Base-by-base conservation (phyloP, 1,140 invertebrate genomes). In the Pseudomyrmex cubaensis region DNA sequence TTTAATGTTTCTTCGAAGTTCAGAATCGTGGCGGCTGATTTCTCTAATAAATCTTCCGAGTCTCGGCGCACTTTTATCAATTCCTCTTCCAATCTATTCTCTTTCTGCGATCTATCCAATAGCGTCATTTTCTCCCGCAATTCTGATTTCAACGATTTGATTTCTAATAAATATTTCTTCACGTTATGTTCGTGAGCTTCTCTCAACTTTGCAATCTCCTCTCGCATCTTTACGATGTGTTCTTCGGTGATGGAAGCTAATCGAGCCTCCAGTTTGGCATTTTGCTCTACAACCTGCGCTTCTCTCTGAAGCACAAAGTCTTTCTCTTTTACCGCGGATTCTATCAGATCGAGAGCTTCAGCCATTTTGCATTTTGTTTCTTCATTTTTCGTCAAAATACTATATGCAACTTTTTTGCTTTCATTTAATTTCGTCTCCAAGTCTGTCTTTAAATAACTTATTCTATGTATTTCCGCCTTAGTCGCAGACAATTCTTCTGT, bases 341-440 rank as follows among this genome's bases (percentile, higher is more conserved):
- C 95, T 54, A 95, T 93, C 0, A 96, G 82, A 20, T 91, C 90
- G 20, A 96, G 87, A 7, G 95, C 94, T 86, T 96, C 95, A 0
- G 91, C 90, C 67, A 95, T 92, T 85, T 95, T 94, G 46, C 46
- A 77, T 72, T 92, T 91, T 1, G 92, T 90, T 85, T 93, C 92
- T 25, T 89, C 82, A 56, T 93, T 90, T 50, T 92, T 93, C 3
- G 84, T 85, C 5, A 90, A 48, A 46, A 92, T 12, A 74, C 61
- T 86, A 7, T 84, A 64, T 13, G 85, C 80, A 35, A 89, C 77
- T 74, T 46, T 88, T 64, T 89, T 90, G 2, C 84, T 75, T 20
- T 93, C 88, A 5, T 83, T 88, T 2, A 95, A 82, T 82, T 91
- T 91, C 50, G 84, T 84, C 44, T 93, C 92, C 9, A 93, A 74